Conservation (phyloP, 2,113 vertebrate genomes). For the Apodemus sylvaticus region DNA sequence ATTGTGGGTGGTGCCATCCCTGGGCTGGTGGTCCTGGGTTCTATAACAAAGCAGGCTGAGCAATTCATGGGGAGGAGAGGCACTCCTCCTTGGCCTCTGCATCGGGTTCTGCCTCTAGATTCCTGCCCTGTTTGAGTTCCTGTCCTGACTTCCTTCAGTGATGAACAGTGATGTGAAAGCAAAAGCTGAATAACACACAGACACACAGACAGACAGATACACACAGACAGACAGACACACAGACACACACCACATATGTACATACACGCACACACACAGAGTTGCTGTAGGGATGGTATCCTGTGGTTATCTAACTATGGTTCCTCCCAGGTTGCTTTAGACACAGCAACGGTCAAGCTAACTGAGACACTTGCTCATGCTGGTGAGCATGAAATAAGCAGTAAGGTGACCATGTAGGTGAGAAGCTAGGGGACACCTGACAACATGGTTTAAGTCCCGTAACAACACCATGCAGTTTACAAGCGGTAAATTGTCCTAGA, state of each 20-base stretch:
- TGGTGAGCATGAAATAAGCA: not conserved
- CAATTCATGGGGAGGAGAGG: not conserved
- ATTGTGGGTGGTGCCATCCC: not conserved
- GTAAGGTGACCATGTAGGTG: not conserved
- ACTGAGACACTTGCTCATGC: not conserved
- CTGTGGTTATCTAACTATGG: no score
- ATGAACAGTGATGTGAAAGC: not conserved
- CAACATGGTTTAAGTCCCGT: not conserved
- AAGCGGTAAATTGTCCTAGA: not conserved
- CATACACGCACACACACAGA: no score
- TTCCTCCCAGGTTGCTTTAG: not conserved
- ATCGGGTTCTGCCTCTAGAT: not conserved
- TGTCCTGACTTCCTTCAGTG: not conserved
- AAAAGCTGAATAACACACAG: not conserved
- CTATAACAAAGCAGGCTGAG: not conserved
- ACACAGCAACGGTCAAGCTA: not conserved
- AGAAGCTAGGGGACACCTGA: not conserved
- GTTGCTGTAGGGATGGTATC: no score
- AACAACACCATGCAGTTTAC: not conserved
- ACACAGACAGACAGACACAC: no score
- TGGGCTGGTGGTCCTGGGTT: not conserved
- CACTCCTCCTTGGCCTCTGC: not conserved
- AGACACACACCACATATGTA: no score
- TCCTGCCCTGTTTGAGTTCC: not conserved
- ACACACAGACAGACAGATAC: no score